Base-by-base conservation (phyloP, 2,888 invertebrate genomes). In the Leptinotarsa peninsularis region DNA sequence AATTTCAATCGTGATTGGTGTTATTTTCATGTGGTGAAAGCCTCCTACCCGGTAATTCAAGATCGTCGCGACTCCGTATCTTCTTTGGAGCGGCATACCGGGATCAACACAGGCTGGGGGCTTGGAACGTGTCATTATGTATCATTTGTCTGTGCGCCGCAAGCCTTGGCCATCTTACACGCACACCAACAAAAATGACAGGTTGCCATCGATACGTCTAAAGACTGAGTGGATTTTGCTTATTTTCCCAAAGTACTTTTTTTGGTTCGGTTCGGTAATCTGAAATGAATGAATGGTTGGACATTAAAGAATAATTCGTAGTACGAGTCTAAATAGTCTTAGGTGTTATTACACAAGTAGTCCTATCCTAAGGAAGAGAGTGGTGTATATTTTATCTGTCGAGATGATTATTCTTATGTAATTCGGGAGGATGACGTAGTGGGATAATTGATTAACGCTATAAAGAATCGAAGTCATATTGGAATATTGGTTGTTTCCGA, bases 81-180 rank as follows among this genome's bases (percentile, higher is more conserved):
- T 63, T 63, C 43, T 63, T 15, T 43, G 27, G 33, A 33, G 63
- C 63, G 63, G 63, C 63, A 33, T 15, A 58, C n/a, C 63, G 63
- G 33, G 27, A 63, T 63, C 63, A 63, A 63, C 27, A 63, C 63
- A 63, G 43, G 63, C 63, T 63, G 63, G 63, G 63, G 43, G 63
- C 63, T 43, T 43, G 63, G 63, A 63, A 63, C 63, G 63, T 63
- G 63, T 63, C 63, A 63, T 63, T 63, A 63, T 63, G 63, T 63
- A 63, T 63, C 63, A 63, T 63, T 63, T 63, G 63, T 63, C 63
- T 63, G 63, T 7, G 63, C 17, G 63, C 63, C 63, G 63, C 63
- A n/a, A 63, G 63, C 63, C 43, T 27, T 43, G 43, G 63, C 63
- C 63, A 63, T 63, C 63, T 43, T 63, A 33, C 63, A 63, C 63